These are phyloP conservation scores for Zonitis immaculata DNA, from an alignment of 2,888 invertebrate species.

Conservation along the genomic window DNA sequence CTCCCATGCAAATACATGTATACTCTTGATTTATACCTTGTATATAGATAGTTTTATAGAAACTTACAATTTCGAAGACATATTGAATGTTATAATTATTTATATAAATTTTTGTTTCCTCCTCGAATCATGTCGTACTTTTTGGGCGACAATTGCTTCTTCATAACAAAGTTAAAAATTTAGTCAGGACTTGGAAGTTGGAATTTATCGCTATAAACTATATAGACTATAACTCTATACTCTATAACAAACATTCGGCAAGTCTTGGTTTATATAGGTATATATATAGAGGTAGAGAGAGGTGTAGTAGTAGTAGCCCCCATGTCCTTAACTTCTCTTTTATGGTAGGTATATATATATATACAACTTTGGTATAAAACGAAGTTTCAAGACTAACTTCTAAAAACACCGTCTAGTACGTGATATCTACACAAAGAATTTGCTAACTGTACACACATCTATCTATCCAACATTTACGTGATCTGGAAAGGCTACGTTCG, in stretches of 20 bases:
- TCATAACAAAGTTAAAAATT: neutral
- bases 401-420: conserved; percentile 16
- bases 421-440: conserved; percentile 36
- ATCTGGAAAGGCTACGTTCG: neutral
- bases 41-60: no score
- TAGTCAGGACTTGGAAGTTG: neutral
- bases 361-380: conserved; percentile 9
- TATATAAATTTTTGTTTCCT: no score
- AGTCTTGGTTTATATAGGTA: neutral
- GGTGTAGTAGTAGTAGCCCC: neutral
- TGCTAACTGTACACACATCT: conserved; percentile 29
- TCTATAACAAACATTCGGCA: neutral
- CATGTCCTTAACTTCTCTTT: conserved; percentile 8
- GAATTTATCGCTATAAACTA: conserved; percentile 1
- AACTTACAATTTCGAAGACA: no score
- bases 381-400: conserved; percentile 14
- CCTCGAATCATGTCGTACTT: neutral
- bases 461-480: conserved; percentile 1
- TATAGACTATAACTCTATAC: no score
- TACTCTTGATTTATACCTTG: no score
- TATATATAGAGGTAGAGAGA: neutral
- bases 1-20: no score
- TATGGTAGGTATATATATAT: no score
- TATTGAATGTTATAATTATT: no score
- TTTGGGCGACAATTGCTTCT: neutral